Evolutionary conservation across 2,888 invertebrate genomes (phyloP).

Genomic region (Bursaphelenchus okinawaensis): DNA sequence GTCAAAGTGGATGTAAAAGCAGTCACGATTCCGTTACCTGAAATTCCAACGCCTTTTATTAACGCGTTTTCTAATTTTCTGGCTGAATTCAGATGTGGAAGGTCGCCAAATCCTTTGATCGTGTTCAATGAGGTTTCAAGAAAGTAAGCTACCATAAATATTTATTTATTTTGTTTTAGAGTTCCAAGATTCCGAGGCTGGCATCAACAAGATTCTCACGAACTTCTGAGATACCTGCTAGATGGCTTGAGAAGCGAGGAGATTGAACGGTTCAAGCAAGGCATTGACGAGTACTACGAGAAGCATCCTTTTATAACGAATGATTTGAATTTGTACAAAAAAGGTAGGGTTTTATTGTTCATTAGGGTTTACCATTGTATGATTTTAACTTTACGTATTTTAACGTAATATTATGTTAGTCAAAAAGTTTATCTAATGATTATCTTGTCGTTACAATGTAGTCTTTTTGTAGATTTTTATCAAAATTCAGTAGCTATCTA

Average conservation of each 20-base stretch:
- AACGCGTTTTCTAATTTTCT: slow-evolving; percentile 27
- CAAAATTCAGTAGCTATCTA: too few species aligned
- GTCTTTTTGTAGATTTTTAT: too few species aligned
- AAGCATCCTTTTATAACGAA: not conserved
- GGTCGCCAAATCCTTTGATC: slow-evolving; percentile 24
- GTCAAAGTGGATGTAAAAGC: slow-evolving; percentile 21
- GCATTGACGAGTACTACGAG: slow-evolving; percentile 19
- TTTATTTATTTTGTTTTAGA: slow-evolving; percentile 39
- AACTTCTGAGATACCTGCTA: slow-evolving; percentile 79
- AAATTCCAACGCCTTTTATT: slow-evolving; percentile 25
- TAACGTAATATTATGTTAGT: too few species aligned
- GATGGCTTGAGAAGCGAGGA: slow-evolving; percentile 77
- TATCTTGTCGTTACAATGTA: too few species aligned
- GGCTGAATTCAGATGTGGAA: slow-evolving; percentile 25
- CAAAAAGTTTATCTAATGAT: too few species aligned
- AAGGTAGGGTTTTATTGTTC: not conserved
- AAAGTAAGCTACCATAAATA: not conserved
- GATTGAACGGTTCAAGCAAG: slow-evolving; percentile 59
- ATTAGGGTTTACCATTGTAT: not conserved
- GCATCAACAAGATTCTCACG: slow-evolving; percentile 94
- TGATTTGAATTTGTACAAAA: not conserved
- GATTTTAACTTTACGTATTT: too few species aligned
- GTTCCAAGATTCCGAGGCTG: slow-evolving; percentile 83
- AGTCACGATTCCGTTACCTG: slow-evolving; percentile 20
- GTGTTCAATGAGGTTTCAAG: slow-evolving; percentile 33